Evolutionary conservation across 2,888 invertebrate species (phyloP), one percentile per base, ranked within the genome.

Genomic region (Nysson spinosus): DNA sequence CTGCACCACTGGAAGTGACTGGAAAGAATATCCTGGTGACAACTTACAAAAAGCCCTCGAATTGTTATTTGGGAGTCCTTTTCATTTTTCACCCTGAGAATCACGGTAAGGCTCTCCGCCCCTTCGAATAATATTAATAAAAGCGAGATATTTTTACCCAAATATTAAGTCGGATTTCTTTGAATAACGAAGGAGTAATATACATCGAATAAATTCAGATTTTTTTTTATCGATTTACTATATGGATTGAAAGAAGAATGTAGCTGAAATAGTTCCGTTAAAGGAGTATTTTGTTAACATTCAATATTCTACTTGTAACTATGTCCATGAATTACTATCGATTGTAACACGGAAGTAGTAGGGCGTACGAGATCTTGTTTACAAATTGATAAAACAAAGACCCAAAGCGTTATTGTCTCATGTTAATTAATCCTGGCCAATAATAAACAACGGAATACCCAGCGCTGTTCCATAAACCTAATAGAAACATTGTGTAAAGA

Each of bases 401-500:
- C 42, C 16, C 40, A 54, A 22, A 42, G 42, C 46, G 39, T 50
- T 47, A 52, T 60, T 70, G 57, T 57, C 51, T 22, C 60, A 57
- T 44, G 51, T 55, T 64, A 66, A 69, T 72, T 69, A 64, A 66
- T 64, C 62, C 62, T 37, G 55, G 26, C 51, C 49, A 54, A 44
- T 39, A 54, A 62, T 51, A 57, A 71, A 74, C 69, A 68, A 55
- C 35, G 39, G 49, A 40, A 50, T 22, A 39, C 46, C 43, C 44
- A 49, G 56, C 49, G 39, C 47, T 37, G 49, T 37, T 56, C 54
- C 58, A 63, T 64, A 62, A 72, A 66, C 61, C 61, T 72, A 61
- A 72, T 51, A 69, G 72, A 75, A 66, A 75, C 65, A 75, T 72
- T 60, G 64, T 52, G 47, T 51, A 58, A 69, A 64, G 76, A 69